A percentile compares a stretch with the other conserved stretches of the same genome.
phyloP scores from a whole-genome alignment of 2,888 invertebrate genomes.

The Diachrysia chrysitis region DNA sequence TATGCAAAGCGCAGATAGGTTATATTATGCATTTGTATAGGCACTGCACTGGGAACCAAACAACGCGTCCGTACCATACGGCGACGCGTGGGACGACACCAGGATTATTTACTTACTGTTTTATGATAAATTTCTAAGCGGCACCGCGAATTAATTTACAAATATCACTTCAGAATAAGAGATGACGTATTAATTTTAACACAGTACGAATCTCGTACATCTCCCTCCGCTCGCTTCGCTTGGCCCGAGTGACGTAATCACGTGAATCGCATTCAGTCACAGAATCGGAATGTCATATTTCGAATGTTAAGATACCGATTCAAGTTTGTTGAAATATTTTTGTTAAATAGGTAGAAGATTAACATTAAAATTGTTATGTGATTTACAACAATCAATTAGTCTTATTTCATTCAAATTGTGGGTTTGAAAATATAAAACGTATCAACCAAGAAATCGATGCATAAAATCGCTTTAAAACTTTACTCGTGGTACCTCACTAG shows the following conservation, averaged over 20 bases:
- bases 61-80: conserved; percentile 77
- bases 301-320: conserved; percentile 23
- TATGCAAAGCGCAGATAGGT: conserved; percentile 85
- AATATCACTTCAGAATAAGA: conserved; percentile 75
- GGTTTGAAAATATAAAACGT: neutral
- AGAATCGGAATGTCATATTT: conserved; percentile 40
- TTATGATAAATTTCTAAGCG: conserved; percentile 69
- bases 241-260: conserved; percentile 79
- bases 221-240: conserved; percentile 81
- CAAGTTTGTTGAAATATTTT: neutral
- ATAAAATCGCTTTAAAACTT: conserved; percentile 15
- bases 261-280: conserved; percentile 55
- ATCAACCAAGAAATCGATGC: conserved; percentile 12
- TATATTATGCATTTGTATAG: conserved; percentile 88
- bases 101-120: conserved; percentile 79
- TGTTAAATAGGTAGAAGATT: neutral
- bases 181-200: conserved; percentile 87
- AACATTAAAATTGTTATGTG: neutral
- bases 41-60: conserved; percentile 83
- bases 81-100: conserved; percentile 58
- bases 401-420: neutral
- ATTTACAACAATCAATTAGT: neutral
- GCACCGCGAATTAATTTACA: conserved; percentile 68
- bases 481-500: conserved; percentile 34
- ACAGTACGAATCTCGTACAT: conserved; percentile 83